Evolutionary conservation across 1,140 invertebrate genomes (phyloP).

Genomic region (Habropoda laboriosa): DNA sequence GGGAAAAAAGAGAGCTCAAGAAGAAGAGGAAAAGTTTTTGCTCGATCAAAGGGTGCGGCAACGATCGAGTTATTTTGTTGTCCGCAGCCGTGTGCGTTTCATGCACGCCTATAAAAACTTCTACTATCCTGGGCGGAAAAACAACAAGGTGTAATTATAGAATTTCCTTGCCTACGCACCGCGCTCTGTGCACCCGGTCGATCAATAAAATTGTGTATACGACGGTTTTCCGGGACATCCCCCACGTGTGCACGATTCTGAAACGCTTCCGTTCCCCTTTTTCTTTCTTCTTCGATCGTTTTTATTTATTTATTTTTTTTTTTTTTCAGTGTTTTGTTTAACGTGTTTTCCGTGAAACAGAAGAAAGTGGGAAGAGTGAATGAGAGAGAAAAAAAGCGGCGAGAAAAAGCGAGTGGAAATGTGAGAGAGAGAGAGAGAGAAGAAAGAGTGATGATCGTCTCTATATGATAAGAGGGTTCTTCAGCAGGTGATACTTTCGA

Average conservation of each 20-base stretch:
- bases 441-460: background rate
- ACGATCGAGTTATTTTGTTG: background rate
- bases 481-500: slow-evolving; percentile 9
- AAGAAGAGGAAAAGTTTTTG: background rate
- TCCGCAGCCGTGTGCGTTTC: background rate
- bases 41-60: background rate
- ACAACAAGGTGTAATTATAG: slow-evolving; percentile 48
- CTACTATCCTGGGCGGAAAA: slow-evolving; percentile 1
- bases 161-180: slow-evolving; percentile 46
- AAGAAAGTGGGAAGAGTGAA: background rate
- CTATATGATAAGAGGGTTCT: background rate
- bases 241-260: slow-evolving; percentile 29
- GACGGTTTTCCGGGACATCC: slow-evolving; percentile 15
- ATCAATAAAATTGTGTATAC: slow-evolving; percentile 39
- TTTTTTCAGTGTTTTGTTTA: slow-evolving; percentile 4
- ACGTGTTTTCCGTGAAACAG: background rate
- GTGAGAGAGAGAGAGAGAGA: background rate
- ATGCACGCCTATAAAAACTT: background rate
- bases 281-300: background rate
- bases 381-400: background rate
- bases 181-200: background rate
- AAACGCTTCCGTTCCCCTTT: slow-evolving; percentile 26
- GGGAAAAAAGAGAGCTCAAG: background rate
- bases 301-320: too few relatives aligned
- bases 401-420: background rate